phyloP scores from a whole-genome alignment of 2,888 invertebrate genomes.

The Apoda limacodes region DNA sequence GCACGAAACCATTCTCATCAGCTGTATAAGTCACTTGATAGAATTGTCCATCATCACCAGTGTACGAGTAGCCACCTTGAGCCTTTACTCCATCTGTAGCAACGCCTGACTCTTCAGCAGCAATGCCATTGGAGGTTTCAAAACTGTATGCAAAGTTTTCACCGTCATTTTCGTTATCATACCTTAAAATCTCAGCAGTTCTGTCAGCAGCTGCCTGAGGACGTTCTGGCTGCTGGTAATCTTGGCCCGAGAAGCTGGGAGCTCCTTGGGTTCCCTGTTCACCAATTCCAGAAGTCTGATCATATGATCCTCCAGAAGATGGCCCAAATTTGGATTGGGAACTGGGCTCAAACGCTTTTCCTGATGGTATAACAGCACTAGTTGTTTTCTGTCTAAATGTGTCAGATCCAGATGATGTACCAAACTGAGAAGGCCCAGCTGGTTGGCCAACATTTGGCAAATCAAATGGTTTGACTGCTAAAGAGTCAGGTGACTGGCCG shows the following conservation, averaged over 20 bases:
- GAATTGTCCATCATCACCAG: conserved; percentile 52
- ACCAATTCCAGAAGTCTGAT: conserved; percentile 15
- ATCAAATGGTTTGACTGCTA: too few species aligned
- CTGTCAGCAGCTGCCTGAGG: conserved; percentile 46
- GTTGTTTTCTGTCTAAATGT: neutral
- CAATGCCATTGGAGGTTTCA: conserved; percentile 59
- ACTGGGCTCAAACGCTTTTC: too few species aligned
- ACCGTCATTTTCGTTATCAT: conserved; percentile 50
- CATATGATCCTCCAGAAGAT: too few species aligned
- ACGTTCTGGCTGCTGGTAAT: conserved; percentile 40
- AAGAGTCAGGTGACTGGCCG: conserved; percentile 9
- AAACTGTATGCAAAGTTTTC: conserved; percentile 50
- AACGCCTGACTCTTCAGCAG: conserved; percentile 55
- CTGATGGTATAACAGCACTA: neutral
- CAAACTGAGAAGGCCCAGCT: conserved; percentile 8
- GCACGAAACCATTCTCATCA: conserved; percentile 56
- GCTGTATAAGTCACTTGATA: conserved; percentile 55
- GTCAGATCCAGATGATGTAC: conserved; percentile 1
- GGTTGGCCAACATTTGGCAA: conserved; percentile 10
- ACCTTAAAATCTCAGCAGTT: conserved; percentile 47
- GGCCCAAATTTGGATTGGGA: too few species aligned
- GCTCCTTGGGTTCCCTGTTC: conserved; percentile 20
- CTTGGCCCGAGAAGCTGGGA: conserved; percentile 17
- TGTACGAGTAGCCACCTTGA: conserved; percentile 53
- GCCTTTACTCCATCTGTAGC: conserved; percentile 57